Evolutionary conservation across 1,140 invertebrate genomes (phyloP).

Genomic region (Anoplolepis gracilipes): DNA sequence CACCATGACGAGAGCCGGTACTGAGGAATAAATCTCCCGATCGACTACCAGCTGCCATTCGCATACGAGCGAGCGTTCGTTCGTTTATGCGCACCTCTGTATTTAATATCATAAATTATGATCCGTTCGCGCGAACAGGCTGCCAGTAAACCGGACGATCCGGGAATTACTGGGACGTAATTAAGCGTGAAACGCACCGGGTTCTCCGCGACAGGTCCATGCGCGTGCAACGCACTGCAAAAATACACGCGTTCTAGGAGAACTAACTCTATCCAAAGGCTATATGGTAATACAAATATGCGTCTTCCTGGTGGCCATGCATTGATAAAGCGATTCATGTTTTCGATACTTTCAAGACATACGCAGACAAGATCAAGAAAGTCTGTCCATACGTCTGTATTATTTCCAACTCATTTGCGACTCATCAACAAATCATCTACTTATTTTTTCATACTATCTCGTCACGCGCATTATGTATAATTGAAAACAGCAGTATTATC

Average conservation of each 20-base stretch:
- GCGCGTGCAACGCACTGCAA: not conserved
- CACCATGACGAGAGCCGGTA: slow-evolving; percentile 28
- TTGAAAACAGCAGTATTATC: slow-evolving; percentile 53
- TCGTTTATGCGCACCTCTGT: slow-evolving; percentile 46
- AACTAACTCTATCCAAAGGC: slow-evolving; percentile 38
- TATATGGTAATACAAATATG: not conserved
- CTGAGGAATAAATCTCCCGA: slow-evolving; percentile 78
- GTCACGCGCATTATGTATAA: slow-evolving; percentile 44
- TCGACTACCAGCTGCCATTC: slow-evolving; percentile 79
- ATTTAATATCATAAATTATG: slow-evolving; percentile 71
- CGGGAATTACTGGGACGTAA: slow-evolving; percentile 68
- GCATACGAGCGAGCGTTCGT: slow-evolving; percentile 18
- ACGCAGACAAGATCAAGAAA: slow-evolving; percentile 17
- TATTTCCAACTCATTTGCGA: slow-evolving; percentile 46
- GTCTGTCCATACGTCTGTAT: not conserved
- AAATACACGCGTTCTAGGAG: slow-evolving; percentile 14
- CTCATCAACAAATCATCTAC: slow-evolving; percentile 58
- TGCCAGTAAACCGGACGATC: slow-evolving; percentile 58
- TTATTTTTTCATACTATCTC: slow-evolving; percentile 25
- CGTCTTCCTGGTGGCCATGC: slow-evolving; percentile 5
- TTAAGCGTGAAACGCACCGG: slow-evolving; percentile 66
- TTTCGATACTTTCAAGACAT: slow-evolving; percentile 49
- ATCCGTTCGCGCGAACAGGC: slow-evolving; percentile 64
- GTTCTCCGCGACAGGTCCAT: slow-evolving; percentile 46
- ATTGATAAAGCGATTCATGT: slow-evolving; percentile 61